phyloP scores from a whole-genome alignment of 2,888 invertebrate species.

The Dromius quadrimaculatus region DNA sequence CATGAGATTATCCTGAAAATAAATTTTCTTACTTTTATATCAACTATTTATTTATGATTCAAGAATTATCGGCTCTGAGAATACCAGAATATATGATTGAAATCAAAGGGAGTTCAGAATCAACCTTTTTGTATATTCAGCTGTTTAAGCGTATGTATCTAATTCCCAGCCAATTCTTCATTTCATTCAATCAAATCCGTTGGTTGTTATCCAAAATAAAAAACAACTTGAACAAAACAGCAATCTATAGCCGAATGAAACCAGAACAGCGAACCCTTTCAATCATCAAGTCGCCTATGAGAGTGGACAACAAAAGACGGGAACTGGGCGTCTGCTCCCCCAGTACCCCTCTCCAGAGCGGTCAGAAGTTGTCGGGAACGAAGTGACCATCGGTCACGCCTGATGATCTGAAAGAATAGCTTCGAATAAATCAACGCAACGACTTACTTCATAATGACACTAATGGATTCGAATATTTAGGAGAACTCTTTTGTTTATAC shows the following conservation, averaged over 20 bases:
- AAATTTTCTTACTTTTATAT: too few species aligned
- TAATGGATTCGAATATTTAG: constrained; percentile 19
- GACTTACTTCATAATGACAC: constrained; percentile 14
- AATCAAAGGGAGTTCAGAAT: too few species aligned
- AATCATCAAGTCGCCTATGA: constrained; percentile 39
- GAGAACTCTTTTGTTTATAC: constrained; percentile 5
- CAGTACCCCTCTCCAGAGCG: neutral
- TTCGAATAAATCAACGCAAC: constrained; percentile 44
- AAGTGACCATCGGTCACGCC: constrained; percentile 49
- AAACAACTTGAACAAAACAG: constrained; percentile 34
- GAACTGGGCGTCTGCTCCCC: constrained; percentile 13
- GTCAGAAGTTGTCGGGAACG: constrained; percentile 22
- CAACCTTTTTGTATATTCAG: constrained; percentile 4
- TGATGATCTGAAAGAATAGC: constrained; percentile 48
- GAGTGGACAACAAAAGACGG: constrained; percentile 44
- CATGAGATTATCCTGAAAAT: too few species aligned
- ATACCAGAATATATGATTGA: too few species aligned
- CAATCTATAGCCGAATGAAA: constrained; percentile 12
- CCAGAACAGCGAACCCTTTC: constrained; percentile 33
- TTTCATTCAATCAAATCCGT: constrained; percentile 17
- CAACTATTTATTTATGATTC: too few species aligned
- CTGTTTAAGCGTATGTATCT: constrained; percentile 11
- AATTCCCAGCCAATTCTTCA: constrained; percentile 16
- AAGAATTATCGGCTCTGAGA: too few species aligned
- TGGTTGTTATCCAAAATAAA: neutral